These are phyloP conservation scores for Catharus ustulatus DNA, from an alignment of 2,797 vertebrate genomes.

Conservation along the genomic window DNA sequence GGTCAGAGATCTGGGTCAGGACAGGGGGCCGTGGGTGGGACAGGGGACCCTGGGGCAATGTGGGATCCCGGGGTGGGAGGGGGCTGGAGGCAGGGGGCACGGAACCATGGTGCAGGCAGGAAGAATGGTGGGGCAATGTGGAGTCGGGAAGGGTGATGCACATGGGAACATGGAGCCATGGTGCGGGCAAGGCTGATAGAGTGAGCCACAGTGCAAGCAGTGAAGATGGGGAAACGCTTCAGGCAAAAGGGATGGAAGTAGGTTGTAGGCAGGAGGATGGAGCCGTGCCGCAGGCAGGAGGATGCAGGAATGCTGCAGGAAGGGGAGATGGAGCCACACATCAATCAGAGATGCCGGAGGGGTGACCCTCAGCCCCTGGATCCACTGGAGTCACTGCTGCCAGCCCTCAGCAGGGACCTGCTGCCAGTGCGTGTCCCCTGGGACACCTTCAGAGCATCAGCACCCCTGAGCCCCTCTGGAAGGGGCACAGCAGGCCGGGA, in stretches of 20 bases:
- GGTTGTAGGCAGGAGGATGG: not conserved
- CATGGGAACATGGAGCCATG: not conserved
- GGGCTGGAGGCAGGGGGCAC: not conserved
- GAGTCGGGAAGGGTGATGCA: not conserved
- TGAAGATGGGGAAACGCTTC: fast-evolving
- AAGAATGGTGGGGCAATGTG: not conserved
- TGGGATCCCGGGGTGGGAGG: not conserved
- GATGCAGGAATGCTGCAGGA: not conserved
- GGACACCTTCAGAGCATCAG: not conserved
- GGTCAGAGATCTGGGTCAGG: conserved; percentile 90
- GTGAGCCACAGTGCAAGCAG: not conserved
- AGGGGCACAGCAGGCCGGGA: not conserved
- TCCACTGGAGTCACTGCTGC: not conserved
- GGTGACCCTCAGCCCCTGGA: not conserved
- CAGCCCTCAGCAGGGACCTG: not conserved
- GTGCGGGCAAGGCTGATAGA: not conserved
- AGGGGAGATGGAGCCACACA: fast-evolving
- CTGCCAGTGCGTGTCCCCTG: not conserved
- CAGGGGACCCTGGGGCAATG: fast-evolving
- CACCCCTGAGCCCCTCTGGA: not conserved
- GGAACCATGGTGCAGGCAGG: no score
- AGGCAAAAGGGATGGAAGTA: not conserved
- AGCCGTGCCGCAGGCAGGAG: fast-evolving
- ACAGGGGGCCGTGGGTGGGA: not conserved
- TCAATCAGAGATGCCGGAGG: fast-evolving